phyloP scores from a whole-genome alignment of 2,797 vertebrate species.

The Streptopelia turtur region DNA sequence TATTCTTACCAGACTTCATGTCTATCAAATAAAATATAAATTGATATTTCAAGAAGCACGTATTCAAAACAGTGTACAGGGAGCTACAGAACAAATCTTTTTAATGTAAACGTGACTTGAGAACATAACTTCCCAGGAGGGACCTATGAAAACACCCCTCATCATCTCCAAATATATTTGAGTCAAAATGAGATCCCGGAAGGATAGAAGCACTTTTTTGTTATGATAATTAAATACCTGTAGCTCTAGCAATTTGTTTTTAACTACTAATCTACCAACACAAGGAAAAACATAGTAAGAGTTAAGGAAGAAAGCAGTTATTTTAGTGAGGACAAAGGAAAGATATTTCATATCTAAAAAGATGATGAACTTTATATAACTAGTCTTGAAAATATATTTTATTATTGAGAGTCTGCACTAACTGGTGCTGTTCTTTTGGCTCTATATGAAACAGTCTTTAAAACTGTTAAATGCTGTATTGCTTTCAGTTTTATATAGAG shows the following conservation, averaged over 20 bases:
- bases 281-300: background rate
- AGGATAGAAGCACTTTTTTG: slow-evolving; percentile 7
- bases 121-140: slow-evolving; percentile 9
- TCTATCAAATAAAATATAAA: slow-evolving; percentile 18
- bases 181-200: background rate
- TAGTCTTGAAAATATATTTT: background rate
- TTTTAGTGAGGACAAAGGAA: background rate
- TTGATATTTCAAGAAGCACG: slow-evolving; percentile 41
- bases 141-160: background rate
- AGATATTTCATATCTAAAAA: background rate
- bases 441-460: background rate
- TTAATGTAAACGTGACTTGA: slow-evolving; percentile 19
- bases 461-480: background rate
- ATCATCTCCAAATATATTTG: slow-evolving; percentile 32
- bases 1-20: slow-evolving; percentile 15
- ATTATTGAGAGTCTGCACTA: background rate
- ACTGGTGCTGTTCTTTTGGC: background rate
- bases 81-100: slow-evolving; percentile 32
- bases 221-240: slow-evolving; percentile 24
- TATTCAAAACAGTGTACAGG: slow-evolving; percentile 2
- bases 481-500: background rate
- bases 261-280: background rate
- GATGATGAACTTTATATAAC: background rate
- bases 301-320: background rate
- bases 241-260: background rate